phyloP scores from a whole-genome alignment of 1,140 invertebrate genomes.

The Sinella curviseta region DNA sequence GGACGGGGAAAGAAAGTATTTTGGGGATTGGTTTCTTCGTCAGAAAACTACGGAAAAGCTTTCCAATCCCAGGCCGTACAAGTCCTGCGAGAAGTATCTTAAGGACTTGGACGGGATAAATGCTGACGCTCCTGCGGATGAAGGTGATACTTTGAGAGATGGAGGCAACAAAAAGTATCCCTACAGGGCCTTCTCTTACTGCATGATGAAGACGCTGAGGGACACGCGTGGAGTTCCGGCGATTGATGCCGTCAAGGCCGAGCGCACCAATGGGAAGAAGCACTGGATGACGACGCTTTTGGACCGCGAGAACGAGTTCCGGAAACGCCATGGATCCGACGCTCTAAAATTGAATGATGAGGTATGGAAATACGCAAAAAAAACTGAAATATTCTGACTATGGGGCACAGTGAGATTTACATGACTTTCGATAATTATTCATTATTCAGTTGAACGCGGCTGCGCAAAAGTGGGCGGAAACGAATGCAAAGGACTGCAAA shows the following conservation, averaged over 20 bases:
- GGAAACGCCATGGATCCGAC: background rate
- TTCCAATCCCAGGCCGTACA: background rate
- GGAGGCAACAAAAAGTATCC: background rate
- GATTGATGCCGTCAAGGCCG: background rate
- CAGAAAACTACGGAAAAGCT: too few species aligned
- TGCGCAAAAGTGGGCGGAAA: constrained; percentile 3
- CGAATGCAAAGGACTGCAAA: background rate
- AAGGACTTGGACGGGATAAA: background rate
- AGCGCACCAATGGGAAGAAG: background rate
- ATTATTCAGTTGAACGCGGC: background rate
- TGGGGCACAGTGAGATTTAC: too few species aligned
- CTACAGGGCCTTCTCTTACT: background rate
- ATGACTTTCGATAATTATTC: too few species aligned
- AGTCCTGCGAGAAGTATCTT: background rate
- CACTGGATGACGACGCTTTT: background rate
- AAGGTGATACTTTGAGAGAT: background rate
- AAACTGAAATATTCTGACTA: background rate
- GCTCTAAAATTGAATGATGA: background rate
- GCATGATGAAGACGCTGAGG: background rate
- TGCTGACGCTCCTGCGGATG: background rate
- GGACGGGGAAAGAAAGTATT: too few species aligned
- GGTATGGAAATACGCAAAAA: too few species aligned
- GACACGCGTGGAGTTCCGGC: background rate
- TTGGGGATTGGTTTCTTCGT: too few species aligned
- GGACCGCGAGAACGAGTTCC: background rate